Conservation (phyloP, 2,888 invertebrate species). For the Ligdia adustata region DNA sequence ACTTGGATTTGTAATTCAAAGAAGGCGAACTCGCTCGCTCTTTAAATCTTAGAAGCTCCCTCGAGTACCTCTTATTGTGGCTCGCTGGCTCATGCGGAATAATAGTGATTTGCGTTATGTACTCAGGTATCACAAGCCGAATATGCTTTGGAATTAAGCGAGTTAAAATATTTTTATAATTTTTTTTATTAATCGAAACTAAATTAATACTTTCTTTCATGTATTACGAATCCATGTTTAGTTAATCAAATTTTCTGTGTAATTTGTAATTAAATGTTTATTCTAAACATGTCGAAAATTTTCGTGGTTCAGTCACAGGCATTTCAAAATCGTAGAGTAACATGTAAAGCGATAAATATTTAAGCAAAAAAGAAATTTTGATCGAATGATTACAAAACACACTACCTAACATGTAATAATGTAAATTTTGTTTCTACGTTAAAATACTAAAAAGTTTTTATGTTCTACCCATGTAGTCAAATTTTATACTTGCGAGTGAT, state of each 20-base stretch:
- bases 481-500: conserved; percentile 58
- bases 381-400: conserved; percentile 55
- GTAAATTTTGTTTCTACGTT: conserved; percentile 55
- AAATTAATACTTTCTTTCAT: too few relatives aligned
- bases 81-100: conserved; percentile 41
- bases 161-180: too few relatives aligned
- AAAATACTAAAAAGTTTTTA: conserved; percentile 51
- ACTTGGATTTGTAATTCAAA: conserved; percentile 70
- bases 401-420: conserved; percentile 50
- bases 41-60: conserved; percentile 53
- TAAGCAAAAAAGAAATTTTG: conserved; percentile 66
- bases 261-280: too few relatives aligned
- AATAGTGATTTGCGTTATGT: conserved; percentile 35
- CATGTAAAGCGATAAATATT: conserved; percentile 75
- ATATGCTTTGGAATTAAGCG: too few relatives aligned
- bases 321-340: conserved; percentile 42
- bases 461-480: conserved; percentile 63
- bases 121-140: conserved; percentile 12
- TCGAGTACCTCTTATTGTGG: conserved; percentile 49
- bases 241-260: too few relatives aligned
- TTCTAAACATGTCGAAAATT: not conserved
- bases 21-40: conserved; percentile 53
- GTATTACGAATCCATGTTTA: too few relatives aligned
- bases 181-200: too few relatives aligned
- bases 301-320: conserved; percentile 77